Evolutionary conservation across 2,113 vertebrate genomes (phyloP), one percentile per base, ranked within the genome.

Genomic region (Xerus inauris): DNA sequence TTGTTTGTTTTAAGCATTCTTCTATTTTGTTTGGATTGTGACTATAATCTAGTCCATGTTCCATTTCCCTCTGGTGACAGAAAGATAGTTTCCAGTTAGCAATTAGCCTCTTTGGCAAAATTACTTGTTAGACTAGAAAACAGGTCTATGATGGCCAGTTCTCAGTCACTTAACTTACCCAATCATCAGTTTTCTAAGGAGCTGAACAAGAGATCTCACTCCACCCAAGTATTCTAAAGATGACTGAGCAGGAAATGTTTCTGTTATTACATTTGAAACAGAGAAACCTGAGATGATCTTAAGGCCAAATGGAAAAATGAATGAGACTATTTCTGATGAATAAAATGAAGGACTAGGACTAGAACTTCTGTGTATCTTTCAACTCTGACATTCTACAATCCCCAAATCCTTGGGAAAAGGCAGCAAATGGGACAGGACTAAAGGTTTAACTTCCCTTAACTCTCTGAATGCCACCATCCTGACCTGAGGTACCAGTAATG

Each of bases 91-190:
- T n/a, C 69, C 51, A 69, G 69, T 38, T 57, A 91, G 57, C 79
- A 85, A 88, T 87, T 80, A 86, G 49, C 40, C 38, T 93, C 54
- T 89, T 77, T 91, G 87, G 87, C 76, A 92, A 65, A 94, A 94
- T 9, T 73, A 73, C 45, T 82, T 88, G 7, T 71, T 89, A 89
- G 62, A 40, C 38, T 62, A 91, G 82, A 51, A 95, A 85, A 81
- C 7, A 95, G 14, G 42, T 67, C 79, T 89, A 62, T 24, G 26
- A 75, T 4, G 65, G 32, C 19, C 71, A 90, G 79, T 47, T 65
- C 49, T 73, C 38, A 80, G 67, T 32, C 38, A n/a, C 28, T 54
- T 40, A 42, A 76, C 57, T 76, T 71, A 83, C 28, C 24, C 38
- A 94, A 4, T 0, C 40, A 76, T 40, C 87, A 80, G 24, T 87